These are phyloP conservation scores for Coracopsis vasa DNA, from an alignment of 2,113 vertebrate genomes.

Conservation along the genomic window DNA sequence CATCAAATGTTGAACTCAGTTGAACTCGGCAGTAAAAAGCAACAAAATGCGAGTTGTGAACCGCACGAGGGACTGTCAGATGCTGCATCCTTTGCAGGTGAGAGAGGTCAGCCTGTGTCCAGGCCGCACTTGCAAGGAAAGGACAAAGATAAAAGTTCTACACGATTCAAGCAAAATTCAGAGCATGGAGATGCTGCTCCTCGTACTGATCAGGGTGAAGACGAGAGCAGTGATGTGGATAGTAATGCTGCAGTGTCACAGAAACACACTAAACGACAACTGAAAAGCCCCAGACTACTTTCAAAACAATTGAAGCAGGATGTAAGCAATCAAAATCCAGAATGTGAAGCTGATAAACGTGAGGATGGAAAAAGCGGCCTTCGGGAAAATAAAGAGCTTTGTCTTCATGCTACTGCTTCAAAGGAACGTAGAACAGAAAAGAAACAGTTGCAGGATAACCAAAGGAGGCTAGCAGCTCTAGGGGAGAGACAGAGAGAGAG, in stretches of 20 bases:
- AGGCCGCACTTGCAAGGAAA: neutral
- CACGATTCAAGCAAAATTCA: neutral
- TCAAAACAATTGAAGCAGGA: neutral
- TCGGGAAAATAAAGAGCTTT: neutral
- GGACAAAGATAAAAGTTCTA: neutral
- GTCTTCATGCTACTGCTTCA: neutral
- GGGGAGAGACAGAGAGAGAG: constrained; percentile 81
- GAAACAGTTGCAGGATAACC: constrained; percentile 83
- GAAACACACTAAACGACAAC: rapidly evolving
- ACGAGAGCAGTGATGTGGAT: neutral
- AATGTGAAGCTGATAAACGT: neutral
- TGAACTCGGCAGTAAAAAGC: neutral
- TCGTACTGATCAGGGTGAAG: neutral
- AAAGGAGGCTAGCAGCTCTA: constrained; percentile 87
- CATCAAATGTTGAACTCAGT: neutral
- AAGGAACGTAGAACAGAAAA: neutral
- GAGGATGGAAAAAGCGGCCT: neutral
- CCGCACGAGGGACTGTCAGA: neutral
- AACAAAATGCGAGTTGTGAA: neutral
- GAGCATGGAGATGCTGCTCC: neutral
- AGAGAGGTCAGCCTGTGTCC: neutral
- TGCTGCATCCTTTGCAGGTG: neutral
- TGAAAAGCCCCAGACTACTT: neutral
- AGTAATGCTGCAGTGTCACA: neutral
- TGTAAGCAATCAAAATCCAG: neutral